phyloP scores from a whole-genome alignment of 2,113 vertebrate genomes.

The Acanthochromis polyacanthus region DNA sequence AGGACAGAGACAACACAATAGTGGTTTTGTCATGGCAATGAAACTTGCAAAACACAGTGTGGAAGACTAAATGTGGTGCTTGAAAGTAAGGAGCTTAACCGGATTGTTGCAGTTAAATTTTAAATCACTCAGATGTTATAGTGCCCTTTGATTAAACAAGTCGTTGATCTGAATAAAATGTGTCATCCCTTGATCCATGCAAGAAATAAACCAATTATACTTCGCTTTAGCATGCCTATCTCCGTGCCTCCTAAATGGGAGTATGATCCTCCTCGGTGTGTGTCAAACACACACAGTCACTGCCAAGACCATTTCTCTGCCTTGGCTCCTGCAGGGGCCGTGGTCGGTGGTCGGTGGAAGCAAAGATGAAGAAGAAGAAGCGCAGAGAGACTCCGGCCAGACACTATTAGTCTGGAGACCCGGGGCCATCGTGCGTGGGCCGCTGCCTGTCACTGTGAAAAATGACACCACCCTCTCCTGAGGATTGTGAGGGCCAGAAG shows the following conservation, averaged over 20 bases:
- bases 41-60: conserved; percentile 29
- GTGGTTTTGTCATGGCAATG: conserved; percentile 32
- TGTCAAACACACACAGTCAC: conserved; percentile 3
- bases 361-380: conserved; percentile 37
- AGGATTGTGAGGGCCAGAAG: conserved; percentile 66
- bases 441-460: conserved; percentile 79
- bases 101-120: conserved; percentile 55
- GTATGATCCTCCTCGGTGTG: conserved; percentile 30
- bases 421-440: conserved; percentile 73
- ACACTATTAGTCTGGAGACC: conserved; percentile 81
- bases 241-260: conserved; percentile 54
- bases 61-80: conserved; percentile 35
- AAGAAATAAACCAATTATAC: conserved; percentile 57
- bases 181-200: conserved; percentile 48
- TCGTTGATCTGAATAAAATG: conserved; percentile 60
- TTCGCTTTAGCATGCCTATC: conserved; percentile 38
- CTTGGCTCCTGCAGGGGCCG: conserved; percentile 45
- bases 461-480: conserved; percentile 74
- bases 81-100: conserved; percentile 46
- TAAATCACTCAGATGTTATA: conserved; percentile 56
- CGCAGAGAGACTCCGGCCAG: conserved; percentile 59
- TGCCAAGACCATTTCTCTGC: conserved; percentile 62
- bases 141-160: conserved; percentile 60
- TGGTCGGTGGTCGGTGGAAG: conserved; percentile 35
- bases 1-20: conserved; percentile 53